Conservation (phyloP, 2,888 invertebrate genomes). For the Rotaria macrura region DNA sequence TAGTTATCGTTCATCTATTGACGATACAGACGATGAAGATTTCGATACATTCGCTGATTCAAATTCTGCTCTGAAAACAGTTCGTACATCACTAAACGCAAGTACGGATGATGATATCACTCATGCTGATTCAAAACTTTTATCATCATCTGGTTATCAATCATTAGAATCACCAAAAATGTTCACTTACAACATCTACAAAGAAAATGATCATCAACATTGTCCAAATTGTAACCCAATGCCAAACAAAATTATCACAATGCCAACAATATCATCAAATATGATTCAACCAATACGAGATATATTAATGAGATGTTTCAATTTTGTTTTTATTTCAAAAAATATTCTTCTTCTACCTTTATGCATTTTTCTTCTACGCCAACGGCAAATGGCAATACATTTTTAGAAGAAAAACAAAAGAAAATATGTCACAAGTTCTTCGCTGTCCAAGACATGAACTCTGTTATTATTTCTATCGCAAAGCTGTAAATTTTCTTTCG, state of each 20-base stretch:
- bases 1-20: background rate
- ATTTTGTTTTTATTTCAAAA: background rate
- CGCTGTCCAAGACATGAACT: background rate
- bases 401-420: background rate
- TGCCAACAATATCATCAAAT: background rate
- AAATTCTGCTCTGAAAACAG: background rate
- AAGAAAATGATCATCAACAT: background rate
- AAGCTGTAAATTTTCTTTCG: too few species aligned
- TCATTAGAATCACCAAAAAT: background rate
- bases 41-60: background rate
- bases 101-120: background rate
- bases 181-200: background rate
- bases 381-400: background rate
- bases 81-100: background rate
- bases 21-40: background rate
- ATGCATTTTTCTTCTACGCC: background rate
- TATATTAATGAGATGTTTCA: background rate
- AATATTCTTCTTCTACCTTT: background rate
- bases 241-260: background rate
- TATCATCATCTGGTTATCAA: background rate
- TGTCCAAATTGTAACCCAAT: background rate
- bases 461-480: too few species aligned
- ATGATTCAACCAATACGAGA: background rate
- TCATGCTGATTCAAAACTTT: background rate
- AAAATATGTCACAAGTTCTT: background rate